Percentiles rank a stretch among this genome's conserved stretches.
These are phyloP conservation scores for Habroteleia sp. DNA, from an alignment of 2,888 invertebrate genomes.

Conservation along the genomic window DNA sequence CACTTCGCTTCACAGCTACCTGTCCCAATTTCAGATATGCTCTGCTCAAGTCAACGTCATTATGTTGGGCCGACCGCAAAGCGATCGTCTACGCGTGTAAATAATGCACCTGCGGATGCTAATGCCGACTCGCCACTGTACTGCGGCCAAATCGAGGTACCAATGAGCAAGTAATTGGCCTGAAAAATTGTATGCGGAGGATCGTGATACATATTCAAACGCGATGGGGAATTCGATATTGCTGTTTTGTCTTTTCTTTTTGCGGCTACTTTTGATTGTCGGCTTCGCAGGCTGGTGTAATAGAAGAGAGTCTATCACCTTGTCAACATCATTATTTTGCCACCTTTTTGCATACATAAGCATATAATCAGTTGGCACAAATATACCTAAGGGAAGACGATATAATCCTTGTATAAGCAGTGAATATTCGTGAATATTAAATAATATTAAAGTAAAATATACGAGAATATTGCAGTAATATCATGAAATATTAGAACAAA, in stretches of 20 bases:
- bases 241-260: constrained; percentile 37
- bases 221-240: constrained; percentile 16
- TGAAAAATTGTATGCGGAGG: constrained; percentile 67
- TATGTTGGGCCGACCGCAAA: constrained; percentile 70
- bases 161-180: constrained; percentile 68
- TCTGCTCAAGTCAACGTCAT: constrained; percentile 43
- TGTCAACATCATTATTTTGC: constrained; percentile 14
- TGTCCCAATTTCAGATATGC: constrained; percentile 76
- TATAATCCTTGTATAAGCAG: too few species aligned
- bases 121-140: constrained; percentile 67
- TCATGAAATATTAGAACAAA: too few species aligned
- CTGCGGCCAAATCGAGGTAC: constrained; percentile 64
- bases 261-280: constrained; percentile 21
- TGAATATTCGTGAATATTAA: too few species aligned
- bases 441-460: too few species aligned
- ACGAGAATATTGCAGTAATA: too few species aligned
- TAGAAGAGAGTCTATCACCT: constrained; percentile 37
- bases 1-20: constrained; percentile 75
- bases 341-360: constrained; percentile 4
- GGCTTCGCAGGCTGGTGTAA: constrained; percentile 6
- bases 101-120: constrained; percentile 74
- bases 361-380: constrained; percentile 9
- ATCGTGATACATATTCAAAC: constrained; percentile 37
- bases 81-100: constrained; percentile 73
- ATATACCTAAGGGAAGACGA: too few species aligned